Evolutionary conservation across 23 tunicate species (phyloP).

Genomic region (Botrylloides violaceus): DNA sequence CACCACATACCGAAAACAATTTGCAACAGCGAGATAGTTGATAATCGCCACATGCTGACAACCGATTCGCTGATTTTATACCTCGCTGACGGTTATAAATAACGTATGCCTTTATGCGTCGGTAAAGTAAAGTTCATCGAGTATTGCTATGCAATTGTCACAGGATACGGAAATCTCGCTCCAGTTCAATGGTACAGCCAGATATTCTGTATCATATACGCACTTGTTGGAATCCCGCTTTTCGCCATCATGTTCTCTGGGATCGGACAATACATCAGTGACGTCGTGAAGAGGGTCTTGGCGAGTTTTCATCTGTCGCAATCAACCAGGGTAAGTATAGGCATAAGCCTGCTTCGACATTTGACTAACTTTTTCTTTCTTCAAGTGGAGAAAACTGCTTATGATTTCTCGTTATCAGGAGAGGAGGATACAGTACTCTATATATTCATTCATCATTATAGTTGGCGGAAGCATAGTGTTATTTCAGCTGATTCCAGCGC

Average conservation of each 20-base stretch:
- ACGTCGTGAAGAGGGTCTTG: not conserved
- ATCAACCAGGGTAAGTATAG: not conserved
- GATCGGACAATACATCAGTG: constrained; percentile 22
- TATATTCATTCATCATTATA: constrained; percentile 10
- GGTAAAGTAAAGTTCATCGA: not conserved
- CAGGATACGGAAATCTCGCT: constrained; percentile 71
- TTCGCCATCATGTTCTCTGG: constrained; percentile 59
- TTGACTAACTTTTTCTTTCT: no score
- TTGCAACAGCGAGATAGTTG: no score
- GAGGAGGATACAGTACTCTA: not conserved
- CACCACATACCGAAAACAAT: no score
- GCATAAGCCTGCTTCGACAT: no score
- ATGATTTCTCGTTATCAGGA: not conserved
- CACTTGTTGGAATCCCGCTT: constrained; percentile 66
- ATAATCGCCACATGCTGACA: no score
- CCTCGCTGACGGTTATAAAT: no score
- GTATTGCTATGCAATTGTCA: not conserved
- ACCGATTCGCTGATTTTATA: no score
- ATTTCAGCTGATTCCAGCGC: constrained; percentile 52
- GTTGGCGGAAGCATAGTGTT: constrained; percentile 38
- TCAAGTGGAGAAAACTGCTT: no score
- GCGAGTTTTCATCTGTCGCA: not conserved
- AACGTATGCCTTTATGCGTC: no score
- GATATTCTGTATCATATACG: constrained; percentile 48
- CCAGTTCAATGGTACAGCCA: constrained; percentile 39